Evolutionary conservation across 2,797 vertebrate species (phyloP).

Genomic region (Etheostoma nigrum): DNA sequence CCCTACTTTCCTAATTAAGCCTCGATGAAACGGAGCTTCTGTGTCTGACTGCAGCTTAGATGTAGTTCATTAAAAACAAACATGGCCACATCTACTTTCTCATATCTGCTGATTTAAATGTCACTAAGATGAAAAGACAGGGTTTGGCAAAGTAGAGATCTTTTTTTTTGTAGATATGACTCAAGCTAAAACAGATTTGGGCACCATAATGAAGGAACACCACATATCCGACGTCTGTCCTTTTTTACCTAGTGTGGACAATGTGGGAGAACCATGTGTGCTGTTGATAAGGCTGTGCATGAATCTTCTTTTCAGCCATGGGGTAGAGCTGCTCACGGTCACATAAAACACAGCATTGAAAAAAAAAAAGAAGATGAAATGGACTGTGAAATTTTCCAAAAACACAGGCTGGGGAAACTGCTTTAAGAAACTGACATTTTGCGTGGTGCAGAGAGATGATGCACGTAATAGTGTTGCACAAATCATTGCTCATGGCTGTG

Average conservation of each 20-base stretch:
- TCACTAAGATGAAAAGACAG: slow-evolving; percentile 23
- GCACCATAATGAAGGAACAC: slow-evolving; percentile 8
- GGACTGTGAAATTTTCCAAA: slow-evolving; percentile 41
- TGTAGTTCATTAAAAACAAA: slow-evolving; percentile 28
- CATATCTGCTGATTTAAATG: slow-evolving; percentile 37
- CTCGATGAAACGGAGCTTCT: background rate
- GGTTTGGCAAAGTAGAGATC: slow-evolving; percentile 14
- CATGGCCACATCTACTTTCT: background rate
- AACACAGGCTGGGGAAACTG: slow-evolving; percentile 17
- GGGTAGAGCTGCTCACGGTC: slow-evolving; percentile 26
- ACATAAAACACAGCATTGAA: slow-evolving; percentile 13
- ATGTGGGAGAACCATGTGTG: slow-evolving; percentile 50
- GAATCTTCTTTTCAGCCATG: slow-evolving; percentile 41
- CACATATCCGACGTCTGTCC: slow-evolving; percentile 23
- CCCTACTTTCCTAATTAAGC: slow-evolving; percentile 11
- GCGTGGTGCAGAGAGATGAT: slow-evolving; percentile 49
- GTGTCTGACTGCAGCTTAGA: slow-evolving; percentile 5
- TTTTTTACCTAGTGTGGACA: slow-evolving; percentile 35
- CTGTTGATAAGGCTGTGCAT: slow-evolving; percentile 61
- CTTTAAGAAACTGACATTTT: slow-evolving; percentile 49
- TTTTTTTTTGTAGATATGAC: slow-evolving; percentile 5
- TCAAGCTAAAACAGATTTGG: slow-evolving; percentile 27
- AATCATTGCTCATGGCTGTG: slow-evolving; percentile 41
- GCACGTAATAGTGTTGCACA: slow-evolving; percentile 29
- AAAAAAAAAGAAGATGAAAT: background rate